A percentile compares a stretch with the other conserved stretches of the same genome.
Evolutionary conservation across 2,113 vertebrate species (phyloP).

Genomic region (Platichthys stellatus): DNA sequence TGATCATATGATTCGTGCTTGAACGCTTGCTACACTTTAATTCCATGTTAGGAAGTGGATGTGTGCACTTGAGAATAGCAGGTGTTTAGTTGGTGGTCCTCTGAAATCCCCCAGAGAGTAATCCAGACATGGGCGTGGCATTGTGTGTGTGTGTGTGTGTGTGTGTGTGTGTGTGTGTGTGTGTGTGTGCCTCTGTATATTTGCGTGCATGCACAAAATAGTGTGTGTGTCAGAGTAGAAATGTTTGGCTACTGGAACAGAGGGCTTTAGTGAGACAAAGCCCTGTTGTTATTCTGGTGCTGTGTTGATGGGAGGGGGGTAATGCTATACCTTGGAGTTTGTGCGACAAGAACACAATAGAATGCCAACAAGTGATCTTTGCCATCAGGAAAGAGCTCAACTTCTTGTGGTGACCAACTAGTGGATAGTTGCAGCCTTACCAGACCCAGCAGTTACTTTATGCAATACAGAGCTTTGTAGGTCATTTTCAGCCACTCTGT

Average conservation of each 20-base stretch:
- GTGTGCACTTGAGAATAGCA: slow-evolving; percentile 11
- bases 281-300: slow-evolving; percentile 69
- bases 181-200: neutral
- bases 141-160: neutral
- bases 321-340: slow-evolving; percentile 46
- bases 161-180: too few relatives aligned
- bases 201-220: neutral
- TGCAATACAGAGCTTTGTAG: too few relatives aligned
- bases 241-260: slow-evolving; percentile 52
- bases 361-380: slow-evolving; percentile 51
- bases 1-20: neutral
- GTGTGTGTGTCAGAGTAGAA: neutral
- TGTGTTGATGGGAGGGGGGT: slow-evolving; percentile 38
- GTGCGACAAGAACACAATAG: slow-evolving; percentile 24
- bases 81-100: slow-evolving; percentile 17
- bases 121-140: neutral
- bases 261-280: slow-evolving; percentile 56
- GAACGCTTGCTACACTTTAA: slow-evolving; percentile 9
- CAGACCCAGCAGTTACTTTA: too few relatives aligned
- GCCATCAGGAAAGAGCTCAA: neutral
- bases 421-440: too few relatives aligned
- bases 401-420: too few relatives aligned
- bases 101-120: slow-evolving; percentile 39
- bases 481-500: too few relatives aligned
- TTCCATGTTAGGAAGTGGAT: slow-evolving; percentile 50